Conservation (phyloP, 2,888 invertebrate genomes). For the Cancer borealis region DNA sequence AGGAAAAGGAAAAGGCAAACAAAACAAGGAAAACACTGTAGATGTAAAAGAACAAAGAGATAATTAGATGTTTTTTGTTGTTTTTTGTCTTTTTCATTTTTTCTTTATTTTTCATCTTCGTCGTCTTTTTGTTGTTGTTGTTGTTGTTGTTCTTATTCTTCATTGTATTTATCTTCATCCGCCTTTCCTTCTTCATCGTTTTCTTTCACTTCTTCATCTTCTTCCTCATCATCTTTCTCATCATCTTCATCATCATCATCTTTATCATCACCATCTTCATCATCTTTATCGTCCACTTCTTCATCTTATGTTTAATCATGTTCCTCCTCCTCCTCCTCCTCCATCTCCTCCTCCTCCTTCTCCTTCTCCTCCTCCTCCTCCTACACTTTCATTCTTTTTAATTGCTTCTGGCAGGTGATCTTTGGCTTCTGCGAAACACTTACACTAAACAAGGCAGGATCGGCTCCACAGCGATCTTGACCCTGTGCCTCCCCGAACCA, state of each 20-base stretch:
- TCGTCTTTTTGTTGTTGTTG: background rate
- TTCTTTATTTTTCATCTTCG: background rate
- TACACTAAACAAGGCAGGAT: background rate
- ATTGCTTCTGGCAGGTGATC: background rate
- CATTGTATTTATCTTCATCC: background rate
- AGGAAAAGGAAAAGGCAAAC: too few relatives aligned
- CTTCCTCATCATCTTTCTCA: background rate
- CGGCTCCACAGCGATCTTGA: background rate
- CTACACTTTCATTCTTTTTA: background rate
- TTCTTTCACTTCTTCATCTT: too few relatives aligned
- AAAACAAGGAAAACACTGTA: too few relatives aligned
- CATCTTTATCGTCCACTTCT: background rate
- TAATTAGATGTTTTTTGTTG: background rate
- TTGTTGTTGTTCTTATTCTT: background rate
- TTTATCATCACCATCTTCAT: background rate
- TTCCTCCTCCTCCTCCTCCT: background rate
- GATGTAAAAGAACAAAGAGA: too few relatives aligned
- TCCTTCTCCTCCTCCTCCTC: background rate
- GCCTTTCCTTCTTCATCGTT: background rate
- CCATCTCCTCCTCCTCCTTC: background rate
- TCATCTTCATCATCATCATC: background rate
- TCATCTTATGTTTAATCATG: background rate
- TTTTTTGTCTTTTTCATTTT: background rate
- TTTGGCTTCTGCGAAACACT: background rate
- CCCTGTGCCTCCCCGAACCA: background rate